Evolutionary conservation across 2,888 invertebrate genomes (phyloP), one percentile per base, ranked within the genome.

Genomic region (Pandemis corylana): DNA sequence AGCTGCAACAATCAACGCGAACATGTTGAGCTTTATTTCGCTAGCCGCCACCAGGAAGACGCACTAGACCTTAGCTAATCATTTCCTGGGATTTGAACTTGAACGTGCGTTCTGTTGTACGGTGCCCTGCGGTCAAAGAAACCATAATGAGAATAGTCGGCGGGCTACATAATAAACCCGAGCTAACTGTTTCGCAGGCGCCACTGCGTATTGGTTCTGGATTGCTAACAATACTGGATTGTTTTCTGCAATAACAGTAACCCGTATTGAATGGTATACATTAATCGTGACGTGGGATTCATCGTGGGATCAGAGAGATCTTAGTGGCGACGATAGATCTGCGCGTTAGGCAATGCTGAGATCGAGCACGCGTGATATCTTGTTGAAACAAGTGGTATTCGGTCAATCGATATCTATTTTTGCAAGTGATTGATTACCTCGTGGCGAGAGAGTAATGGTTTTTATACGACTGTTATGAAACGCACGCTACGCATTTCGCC

Each of bases 341-440:
- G 28, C 12, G 15, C 28, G 20, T 65, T 49, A 13, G 13, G 65
- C 28, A 49, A 49, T 9, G 49, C 46, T 49, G 20, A 41, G 20
- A 7, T 61, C 41, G 65, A 49, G 28, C 46, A 41, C 41, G 66
- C 41, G 13, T 20, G 49, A 44, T 65, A 66, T 36, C 51, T 51
- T 67, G 66, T 53, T 49, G 53, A 67, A 67, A 51, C 66, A 67
- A 67, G 66, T 53, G 65, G 63, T 64, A 46, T 64, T 56, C n/a
- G 63, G n/a, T 65, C 65, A 69, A 65, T 69, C 69, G 73, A 69
- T 69, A 69, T 61, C 69, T 65, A 64, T 68, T 72, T 53, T 46
- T 28, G 41, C 36, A 51, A 12, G 20, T 65, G 68, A 73, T 73
- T 68, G 69, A 68, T 73, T 15, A 56, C 49, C 12, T 42, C n/a